phyloP scores from a whole-genome alignment of 92 coral and sea anemone species.

The Phenganax marumi region DNA sequence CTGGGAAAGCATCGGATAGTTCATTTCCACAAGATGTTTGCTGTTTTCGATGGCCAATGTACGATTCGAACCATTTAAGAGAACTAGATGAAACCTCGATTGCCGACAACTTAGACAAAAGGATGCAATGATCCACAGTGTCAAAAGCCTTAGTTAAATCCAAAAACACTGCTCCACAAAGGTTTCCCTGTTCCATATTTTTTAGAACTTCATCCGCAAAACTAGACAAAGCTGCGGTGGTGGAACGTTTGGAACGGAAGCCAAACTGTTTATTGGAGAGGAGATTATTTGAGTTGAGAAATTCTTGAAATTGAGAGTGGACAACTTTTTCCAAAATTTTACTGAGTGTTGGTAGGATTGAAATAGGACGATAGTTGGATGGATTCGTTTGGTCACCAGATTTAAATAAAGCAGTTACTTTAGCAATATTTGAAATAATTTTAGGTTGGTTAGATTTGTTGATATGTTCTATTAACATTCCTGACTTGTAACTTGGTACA shows the following conservation, averaged over 20 bases:
- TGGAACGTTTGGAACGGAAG: conserved; percentile 16
- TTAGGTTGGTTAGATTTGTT: no score
- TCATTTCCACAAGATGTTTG: conserved; percentile 56
- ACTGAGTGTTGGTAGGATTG: not conserved
- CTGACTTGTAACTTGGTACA: no score
- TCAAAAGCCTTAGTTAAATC: conserved; percentile 49
- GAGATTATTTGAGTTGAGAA: conserved; percentile 6
- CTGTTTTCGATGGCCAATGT: conserved; percentile 37
- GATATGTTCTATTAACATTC: no score
- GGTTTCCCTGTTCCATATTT: conserved; percentile 24
- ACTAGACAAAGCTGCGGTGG: not conserved
- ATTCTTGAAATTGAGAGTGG: conserved; percentile 28
- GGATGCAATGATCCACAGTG: conserved; percentile 37
- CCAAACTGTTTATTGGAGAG: conserved; percentile 20
- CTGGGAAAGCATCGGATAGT: conserved; percentile 44
- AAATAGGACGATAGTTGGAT: not conserved
- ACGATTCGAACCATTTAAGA: conserved; percentile 32
- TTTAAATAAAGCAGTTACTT: not conserved
- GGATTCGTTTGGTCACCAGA: not conserved
- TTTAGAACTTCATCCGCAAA: conserved; percentile 1
- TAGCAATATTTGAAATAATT: conserved; percentile 41
- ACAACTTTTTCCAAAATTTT: conserved; percentile 41
- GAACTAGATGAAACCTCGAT: conserved; percentile 24
- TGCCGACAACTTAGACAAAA: conserved; percentile 19
- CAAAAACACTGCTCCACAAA: conserved; percentile 42